Evolutionary conservation across 2,113 vertebrate genomes (phyloP).

Genomic region (Cisticola juncidis): DNA sequence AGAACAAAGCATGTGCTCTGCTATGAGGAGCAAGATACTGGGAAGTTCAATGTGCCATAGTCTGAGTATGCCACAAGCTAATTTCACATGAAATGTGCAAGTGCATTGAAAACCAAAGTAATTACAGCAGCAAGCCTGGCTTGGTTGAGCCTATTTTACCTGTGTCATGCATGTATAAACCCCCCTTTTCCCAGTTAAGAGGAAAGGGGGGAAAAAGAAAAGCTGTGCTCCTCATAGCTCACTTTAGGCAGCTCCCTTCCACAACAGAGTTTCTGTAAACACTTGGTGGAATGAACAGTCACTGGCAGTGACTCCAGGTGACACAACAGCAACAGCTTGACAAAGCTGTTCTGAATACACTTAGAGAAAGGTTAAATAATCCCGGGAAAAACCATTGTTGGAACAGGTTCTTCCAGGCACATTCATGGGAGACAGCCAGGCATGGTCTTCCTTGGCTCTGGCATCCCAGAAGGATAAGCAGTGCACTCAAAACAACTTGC

Average conservation of each 20-base stretch:
- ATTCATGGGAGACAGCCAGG: accelerated
- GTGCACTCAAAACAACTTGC: not conserved
- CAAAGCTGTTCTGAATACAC: not conserved
- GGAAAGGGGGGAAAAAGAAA: not conserved
- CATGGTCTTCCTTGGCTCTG: not conserved
- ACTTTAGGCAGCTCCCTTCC: not conserved
- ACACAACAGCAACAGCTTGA: not conserved
- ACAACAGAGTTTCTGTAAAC: not conserved
- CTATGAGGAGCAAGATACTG: not conserved
- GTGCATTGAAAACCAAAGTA: not conserved
- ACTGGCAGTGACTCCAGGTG: not conserved
- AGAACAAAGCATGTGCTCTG: not conserved
- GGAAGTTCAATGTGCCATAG: not conserved
- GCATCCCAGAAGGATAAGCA: not conserved
- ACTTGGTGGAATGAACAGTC: not conserved
- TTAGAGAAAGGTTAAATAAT: not conserved
- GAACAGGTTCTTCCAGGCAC: not conserved
- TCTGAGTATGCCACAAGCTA: not conserved
- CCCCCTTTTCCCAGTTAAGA: not conserved
- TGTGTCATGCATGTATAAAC: not conserved
- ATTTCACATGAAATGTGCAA: not conserved
- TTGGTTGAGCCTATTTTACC: not conserved
- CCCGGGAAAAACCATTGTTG: accelerated
- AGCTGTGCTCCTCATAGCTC: not conserved
- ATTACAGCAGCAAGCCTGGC: not conserved